Conservation (phyloP, 2,113 vertebrate genomes). For the Neodon shergylaensis region DNA sequence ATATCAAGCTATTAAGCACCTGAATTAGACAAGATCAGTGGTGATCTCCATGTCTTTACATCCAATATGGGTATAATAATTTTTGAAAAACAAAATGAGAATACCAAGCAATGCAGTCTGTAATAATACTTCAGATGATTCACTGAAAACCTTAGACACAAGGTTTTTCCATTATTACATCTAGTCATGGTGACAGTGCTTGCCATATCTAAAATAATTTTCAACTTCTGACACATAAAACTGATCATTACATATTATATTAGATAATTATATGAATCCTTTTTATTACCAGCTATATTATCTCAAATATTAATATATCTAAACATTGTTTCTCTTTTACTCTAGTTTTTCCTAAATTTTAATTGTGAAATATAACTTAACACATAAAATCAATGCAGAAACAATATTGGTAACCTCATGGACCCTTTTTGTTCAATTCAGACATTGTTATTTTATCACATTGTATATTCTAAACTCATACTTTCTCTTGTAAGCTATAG, state of each 20-base stretch:
- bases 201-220: background rate
- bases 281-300: background rate
- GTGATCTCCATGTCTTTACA: background rate
- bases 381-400: background rate
- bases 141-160: background rate
- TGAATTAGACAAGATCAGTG: background rate
- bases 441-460: background rate
- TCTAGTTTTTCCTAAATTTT: background rate
- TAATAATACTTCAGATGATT: background rate
- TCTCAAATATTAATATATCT: background rate
- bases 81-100: background rate
- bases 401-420: background rate
- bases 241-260: background rate
- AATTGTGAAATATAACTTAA: conserved; percentile 5
- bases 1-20: background rate
- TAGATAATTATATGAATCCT: background rate
- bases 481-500: background rate
- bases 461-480: background rate
- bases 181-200: background rate
- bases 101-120: background rate
- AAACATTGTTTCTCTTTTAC: background rate
- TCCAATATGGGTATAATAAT: background rate
- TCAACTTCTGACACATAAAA: background rate
- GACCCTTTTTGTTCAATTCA: background rate
- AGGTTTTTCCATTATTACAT: background rate